Percentiles rank a stretch among this genome's conserved stretches.
Evolutionary conservation across 2,113 vertebrate genomes (phyloP).

Genomic region (Rutilus rutilus): DNA sequence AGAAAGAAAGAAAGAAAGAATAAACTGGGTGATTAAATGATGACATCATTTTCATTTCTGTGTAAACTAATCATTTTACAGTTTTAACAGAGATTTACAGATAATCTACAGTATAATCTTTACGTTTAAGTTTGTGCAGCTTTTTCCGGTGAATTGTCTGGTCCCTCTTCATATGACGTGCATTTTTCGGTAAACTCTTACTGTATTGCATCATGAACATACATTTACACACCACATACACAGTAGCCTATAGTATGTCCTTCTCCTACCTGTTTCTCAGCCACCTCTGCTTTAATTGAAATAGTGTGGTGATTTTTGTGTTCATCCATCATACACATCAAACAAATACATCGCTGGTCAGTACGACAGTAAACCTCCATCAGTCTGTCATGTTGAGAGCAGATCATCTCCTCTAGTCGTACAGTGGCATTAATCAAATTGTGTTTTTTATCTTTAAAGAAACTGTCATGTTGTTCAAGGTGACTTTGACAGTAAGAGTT

Average conservation of each 20-base stretch:
- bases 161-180: background rate
- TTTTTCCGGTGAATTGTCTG: background rate
- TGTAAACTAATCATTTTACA: no score
- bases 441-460: background rate
- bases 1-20: no score
- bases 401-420: background rate
- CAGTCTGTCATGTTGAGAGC: background rate
- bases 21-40: no score
- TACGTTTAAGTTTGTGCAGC: no score
- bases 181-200: background rate
- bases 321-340: background rate
- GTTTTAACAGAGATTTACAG: no score
- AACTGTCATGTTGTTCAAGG: background rate
- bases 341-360: background rate
- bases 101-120: no score
- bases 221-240: no score
- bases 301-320: background rate
- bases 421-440: background rate
- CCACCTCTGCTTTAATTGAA: background rate
- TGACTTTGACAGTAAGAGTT: slow-evolving; percentile 14
- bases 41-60: no score
- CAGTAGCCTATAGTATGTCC: background rate
- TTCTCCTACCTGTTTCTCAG: slow-evolving; percentile 5
- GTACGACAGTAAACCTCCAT: background rate
- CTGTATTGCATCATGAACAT: no score